Evolutionary conservation across 2,113 vertebrate genomes (phyloP).

Genomic region (Terrapene triunguis): DNA sequence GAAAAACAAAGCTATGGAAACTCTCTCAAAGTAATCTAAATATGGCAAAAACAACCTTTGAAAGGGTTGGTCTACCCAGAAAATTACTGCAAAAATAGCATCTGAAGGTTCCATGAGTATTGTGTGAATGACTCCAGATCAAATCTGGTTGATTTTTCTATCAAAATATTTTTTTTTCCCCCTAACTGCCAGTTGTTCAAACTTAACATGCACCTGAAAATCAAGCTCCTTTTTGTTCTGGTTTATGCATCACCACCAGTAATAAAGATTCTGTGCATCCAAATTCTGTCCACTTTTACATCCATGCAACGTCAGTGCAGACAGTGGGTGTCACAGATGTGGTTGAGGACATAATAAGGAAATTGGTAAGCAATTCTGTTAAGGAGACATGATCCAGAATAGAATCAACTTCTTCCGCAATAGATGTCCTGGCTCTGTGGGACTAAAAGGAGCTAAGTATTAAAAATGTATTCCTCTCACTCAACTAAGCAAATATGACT

Average conservation of each 20-base stretch:
- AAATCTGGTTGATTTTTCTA: not conserved
- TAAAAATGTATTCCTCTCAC: not conserved
- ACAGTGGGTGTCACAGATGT: slow-evolving; percentile 5
- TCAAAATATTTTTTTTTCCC: too few relatives aligned
- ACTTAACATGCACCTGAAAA: not conserved
- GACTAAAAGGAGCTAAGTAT: not conserved
- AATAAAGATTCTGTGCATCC: not conserved
- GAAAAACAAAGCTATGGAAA: not conserved
- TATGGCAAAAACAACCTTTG: not conserved
- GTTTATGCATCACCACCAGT: not conserved
- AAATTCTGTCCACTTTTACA: slow-evolving; percentile 23
- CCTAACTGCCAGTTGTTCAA: too few relatives aligned
- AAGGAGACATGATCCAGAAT: not conserved
- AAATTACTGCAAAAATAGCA: not conserved
- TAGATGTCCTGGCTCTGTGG: rapidly evolving
- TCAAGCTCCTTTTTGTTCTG: not conserved
- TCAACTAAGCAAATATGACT: not conserved
- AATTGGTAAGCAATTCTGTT: not conserved
- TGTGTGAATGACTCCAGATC: not conserved
- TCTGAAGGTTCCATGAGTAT: not conserved
- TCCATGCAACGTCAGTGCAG: not conserved
- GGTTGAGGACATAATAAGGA: not conserved
- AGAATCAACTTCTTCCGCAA: not conserved
- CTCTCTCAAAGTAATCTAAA: not conserved
- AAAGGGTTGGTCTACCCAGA: not conserved